These are phyloP conservation scores for Lanius ludovicianus DNA, from an alignment of 2,113 vertebrate species.

Conservation along the genomic window DNA sequence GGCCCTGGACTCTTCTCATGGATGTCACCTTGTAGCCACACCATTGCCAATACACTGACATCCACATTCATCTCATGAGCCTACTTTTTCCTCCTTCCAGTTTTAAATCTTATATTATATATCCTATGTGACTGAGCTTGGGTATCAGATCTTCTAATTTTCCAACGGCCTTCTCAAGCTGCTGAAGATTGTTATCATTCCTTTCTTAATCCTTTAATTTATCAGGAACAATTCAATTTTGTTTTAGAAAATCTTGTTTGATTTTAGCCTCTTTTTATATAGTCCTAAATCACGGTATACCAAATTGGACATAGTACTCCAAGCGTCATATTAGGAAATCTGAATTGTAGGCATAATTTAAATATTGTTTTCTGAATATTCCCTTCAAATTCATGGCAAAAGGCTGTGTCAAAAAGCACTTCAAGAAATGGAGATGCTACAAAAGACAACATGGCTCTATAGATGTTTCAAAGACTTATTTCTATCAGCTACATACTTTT, in stretches of 20 bases:
- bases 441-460: not conserved
- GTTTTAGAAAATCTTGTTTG: not conserved
- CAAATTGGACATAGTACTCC: not conserved
- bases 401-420: not conserved
- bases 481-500: not conserved
- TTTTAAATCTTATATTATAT: not conserved
- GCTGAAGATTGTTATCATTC: not conserved
- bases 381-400: not conserved
- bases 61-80: fast-evolving
- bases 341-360: not conserved
- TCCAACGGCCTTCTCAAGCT: not conserved
- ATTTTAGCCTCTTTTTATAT: not conserved
- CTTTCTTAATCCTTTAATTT: not conserved
- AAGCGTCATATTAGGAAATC: not conserved
- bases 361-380: not conserved
- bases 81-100: not conserved
- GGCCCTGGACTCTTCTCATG: not conserved
- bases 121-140: not conserved
- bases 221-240: not conserved
- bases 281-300: not conserved
- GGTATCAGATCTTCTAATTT: not conserved
- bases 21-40: not conserved
- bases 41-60: not conserved
- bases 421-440: not conserved
- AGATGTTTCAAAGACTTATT: not conserved